Conservation (phyloP, 2,888 invertebrate species). For the Panorpa germanica region DNA sequence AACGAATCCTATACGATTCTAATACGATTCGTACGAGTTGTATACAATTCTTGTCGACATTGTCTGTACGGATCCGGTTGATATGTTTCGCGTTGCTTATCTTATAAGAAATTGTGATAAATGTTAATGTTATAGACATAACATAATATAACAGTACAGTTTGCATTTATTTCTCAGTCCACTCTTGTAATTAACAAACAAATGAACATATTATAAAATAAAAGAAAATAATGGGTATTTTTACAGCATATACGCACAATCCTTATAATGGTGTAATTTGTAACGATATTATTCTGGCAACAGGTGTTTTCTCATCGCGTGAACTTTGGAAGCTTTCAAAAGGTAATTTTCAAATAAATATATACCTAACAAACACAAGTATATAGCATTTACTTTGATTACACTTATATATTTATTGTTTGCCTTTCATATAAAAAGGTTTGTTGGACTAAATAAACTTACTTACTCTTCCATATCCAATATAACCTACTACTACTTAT, state of each 20-base stretch:
- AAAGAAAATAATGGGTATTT: constrained; percentile 12
- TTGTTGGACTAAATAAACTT: no score
- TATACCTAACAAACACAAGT: neutral
- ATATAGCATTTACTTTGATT: constrained; percentile 12
- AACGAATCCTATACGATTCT: no score
- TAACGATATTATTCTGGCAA: constrained; percentile 98
- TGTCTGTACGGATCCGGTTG: no score
- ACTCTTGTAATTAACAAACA: no score
- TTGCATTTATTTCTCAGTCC: constrained; percentile 25
- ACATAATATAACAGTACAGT: constrained; percentile 15
- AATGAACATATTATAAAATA: constrained; percentile 2
- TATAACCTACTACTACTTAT: no score
- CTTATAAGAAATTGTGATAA: no score
- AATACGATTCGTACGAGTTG: no score
- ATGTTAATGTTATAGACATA: no score
- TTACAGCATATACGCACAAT: constrained; percentile 74
- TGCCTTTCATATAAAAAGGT: constrained; percentile 3
- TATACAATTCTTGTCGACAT: no score
- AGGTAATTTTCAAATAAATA: no score
- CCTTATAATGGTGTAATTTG: constrained; percentile 96
- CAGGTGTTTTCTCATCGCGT: constrained; percentile 98
- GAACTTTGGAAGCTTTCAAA: constrained; percentile 98
- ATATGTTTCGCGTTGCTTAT: no score
- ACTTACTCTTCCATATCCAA: no score
- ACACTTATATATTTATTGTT: constrained; percentile 8